Percentiles rank a stretch among this genome's conserved stretches.
phyloP scores from a whole-genome alignment of 2,797 vertebrate genomes.

The Morelia viridis region DNA sequence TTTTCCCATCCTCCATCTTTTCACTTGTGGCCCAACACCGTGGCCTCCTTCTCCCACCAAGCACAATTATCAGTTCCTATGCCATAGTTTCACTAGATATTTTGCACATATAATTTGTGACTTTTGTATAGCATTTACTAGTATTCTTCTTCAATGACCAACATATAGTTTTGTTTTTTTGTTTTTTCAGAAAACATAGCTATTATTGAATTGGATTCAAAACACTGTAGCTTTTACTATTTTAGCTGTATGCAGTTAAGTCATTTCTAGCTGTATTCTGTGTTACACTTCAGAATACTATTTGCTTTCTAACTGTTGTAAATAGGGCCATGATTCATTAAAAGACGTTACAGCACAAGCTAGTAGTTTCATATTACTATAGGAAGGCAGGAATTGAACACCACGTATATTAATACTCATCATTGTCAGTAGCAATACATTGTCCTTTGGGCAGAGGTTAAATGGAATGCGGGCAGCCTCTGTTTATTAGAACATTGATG shows the following conservation, averaged over 20 bases:
- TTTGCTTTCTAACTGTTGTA: slow-evolving; percentile 13
- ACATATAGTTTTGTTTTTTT: background rate
- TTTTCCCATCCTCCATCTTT: background rate
- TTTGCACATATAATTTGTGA: background rate
- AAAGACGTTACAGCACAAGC: background rate
- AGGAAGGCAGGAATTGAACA: slow-evolving; percentile 38
- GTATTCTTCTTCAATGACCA: background rate
- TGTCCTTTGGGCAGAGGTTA: slow-evolving; percentile 33
- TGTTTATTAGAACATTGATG: slow-evolving; percentile 7
- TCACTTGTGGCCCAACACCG: background rate
- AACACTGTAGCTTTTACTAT: background rate
- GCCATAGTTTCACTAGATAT: background rate
- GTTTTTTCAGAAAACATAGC: background rate
- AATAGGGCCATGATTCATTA: background rate
- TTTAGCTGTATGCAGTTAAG: slow-evolving; percentile 11
- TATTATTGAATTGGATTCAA: slow-evolving; percentile 9
- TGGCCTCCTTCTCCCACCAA: background rate
- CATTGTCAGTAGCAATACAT: slow-evolving; percentile 7
- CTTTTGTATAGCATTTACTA: background rate
- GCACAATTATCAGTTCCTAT: background rate
- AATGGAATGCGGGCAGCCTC: slow-evolving; percentile 7
- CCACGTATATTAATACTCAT: slow-evolving; percentile 13
- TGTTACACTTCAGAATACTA: background rate
- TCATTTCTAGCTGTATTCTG: background rate
- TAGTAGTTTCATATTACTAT: slow-evolving; percentile 1